Evolutionary conservation across 1,140 invertebrate species (phyloP).

Genomic region (Diachasma alloeum): DNA sequence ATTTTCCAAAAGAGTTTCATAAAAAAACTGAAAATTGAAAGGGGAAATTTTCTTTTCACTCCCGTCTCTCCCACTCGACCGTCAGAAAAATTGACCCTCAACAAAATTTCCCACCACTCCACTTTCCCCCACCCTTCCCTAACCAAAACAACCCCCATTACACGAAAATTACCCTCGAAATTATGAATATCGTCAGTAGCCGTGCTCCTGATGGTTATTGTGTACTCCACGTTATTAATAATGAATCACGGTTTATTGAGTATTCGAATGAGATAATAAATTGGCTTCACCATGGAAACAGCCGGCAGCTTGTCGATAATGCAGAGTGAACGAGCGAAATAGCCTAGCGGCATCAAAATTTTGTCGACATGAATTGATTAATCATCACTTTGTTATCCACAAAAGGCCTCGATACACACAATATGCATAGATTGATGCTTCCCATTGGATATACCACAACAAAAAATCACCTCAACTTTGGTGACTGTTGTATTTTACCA

Average conservation of each 20-base stretch:
- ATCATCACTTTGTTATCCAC: neutral
- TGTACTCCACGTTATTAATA: neutral
- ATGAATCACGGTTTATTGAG: neutral
- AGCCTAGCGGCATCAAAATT: neutral
- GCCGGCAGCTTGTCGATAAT: neutral
- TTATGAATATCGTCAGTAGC: too few species aligned
- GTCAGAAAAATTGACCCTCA: too few species aligned
- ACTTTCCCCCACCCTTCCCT: neutral
- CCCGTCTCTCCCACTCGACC: too few species aligned
- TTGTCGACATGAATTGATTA: neutral
- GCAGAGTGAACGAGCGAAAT: neutral
- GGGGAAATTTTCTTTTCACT: too few species aligned
- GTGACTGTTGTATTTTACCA: neutral
- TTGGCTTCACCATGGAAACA: neutral
- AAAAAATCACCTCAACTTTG: too few species aligned
- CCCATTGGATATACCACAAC: too few species aligned
- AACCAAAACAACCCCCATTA: too few species aligned
- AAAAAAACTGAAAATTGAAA: too few species aligned
- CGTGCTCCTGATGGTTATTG: neutral
- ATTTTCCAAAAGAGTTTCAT: too few species aligned
- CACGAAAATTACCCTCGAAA: too few species aligned
- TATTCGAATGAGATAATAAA: neutral
- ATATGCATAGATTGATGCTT: neutral
- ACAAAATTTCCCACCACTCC: too few species aligned
- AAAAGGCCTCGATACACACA: neutral